Evolutionary conservation across 2,797 vertebrate genomes (phyloP), one percentile per base, ranked within the genome.

Genomic region (Coreius guichenoti): DNA sequence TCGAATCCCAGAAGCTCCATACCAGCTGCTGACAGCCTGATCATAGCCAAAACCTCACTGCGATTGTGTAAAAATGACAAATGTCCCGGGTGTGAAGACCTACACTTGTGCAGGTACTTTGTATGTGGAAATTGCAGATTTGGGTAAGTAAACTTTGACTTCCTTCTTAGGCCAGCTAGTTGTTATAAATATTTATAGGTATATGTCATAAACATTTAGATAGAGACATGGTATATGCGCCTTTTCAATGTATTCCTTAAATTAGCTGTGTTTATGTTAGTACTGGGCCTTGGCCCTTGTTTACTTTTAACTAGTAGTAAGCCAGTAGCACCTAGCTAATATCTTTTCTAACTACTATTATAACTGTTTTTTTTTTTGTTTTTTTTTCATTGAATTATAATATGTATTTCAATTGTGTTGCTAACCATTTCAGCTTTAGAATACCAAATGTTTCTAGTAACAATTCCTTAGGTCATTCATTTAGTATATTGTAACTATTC

Each of bases 61-160:
- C 92, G 97, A 70, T 76, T 98, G 51, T 98, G 98, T 76, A 92
- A 89, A 51, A 8, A 86, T 0, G 91, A 88, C 2, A 81, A 88
- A 8, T 95, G 94, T 86, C 0, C 0, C 0, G 58, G 1, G 0
- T 99, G 98, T 86, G 88, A 92, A 0, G 80, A 88, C 1, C 90
- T 99, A 68, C 98, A 99, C 83, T 82, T 98, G 82, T 99, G 98
- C 92, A 95, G 91, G 86, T 98, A 93, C 84, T 92, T 92, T 68
- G 88, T 98, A 1, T 95, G 91, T 31, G 97, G 98, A 4, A 87
- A 90, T 36, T 99, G 98, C 92, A 94, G 87, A 26, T 95, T 94
- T 78, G 87, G 92, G 94, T 92, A 23, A 90, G 92, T 91, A 47
- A 91, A 58, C 5, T 39, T 47, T 33, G 21, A 33, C 11, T 13